Evolutionary conservation across 2,113 vertebrate genomes (phyloP).

Genomic region (Balaeniceps rex): DNA sequence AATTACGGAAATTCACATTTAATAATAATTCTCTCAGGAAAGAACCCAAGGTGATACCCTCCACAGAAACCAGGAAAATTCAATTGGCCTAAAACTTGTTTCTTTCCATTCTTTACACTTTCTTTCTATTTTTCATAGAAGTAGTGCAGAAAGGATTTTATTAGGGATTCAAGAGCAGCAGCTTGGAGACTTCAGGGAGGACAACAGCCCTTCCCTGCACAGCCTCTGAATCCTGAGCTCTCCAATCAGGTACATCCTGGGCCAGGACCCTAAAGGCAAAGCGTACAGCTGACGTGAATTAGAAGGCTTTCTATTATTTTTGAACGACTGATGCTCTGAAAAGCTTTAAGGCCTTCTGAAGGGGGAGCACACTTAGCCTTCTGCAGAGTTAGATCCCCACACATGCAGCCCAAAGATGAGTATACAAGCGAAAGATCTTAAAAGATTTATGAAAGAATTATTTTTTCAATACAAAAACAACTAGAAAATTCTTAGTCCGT

Average conservation of each 20-base stretch:
- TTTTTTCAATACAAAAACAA: background rate
- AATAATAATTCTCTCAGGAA: background rate
- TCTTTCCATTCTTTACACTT: background rate
- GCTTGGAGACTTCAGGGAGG: background rate
- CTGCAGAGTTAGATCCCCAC: background rate
- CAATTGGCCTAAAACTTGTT: background rate
- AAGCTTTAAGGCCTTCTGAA: background rate
- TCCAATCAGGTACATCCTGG: rapidly evolving
- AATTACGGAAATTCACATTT: background rate
- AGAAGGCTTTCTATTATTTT: background rate
- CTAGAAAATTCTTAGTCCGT: background rate
- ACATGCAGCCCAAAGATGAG: background rate
- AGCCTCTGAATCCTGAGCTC: background rate
- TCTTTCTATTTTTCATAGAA: background rate
- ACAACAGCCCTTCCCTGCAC: background rate
- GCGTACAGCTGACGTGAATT: rapidly evolving
- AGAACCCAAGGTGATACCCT: background rate
- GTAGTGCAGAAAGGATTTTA: background rate
- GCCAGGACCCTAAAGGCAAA: background rate
- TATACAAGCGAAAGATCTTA: background rate
- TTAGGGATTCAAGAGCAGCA: background rate
- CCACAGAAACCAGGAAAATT: background rate
- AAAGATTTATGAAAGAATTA: background rate
- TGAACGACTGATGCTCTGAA: background rate
- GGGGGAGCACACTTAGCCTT: background rate